Evolutionary conservation across 2,113 vertebrate genomes (phyloP), one percentile per base, ranked within the genome.

Genomic region (Gila orcuttii): DNA sequence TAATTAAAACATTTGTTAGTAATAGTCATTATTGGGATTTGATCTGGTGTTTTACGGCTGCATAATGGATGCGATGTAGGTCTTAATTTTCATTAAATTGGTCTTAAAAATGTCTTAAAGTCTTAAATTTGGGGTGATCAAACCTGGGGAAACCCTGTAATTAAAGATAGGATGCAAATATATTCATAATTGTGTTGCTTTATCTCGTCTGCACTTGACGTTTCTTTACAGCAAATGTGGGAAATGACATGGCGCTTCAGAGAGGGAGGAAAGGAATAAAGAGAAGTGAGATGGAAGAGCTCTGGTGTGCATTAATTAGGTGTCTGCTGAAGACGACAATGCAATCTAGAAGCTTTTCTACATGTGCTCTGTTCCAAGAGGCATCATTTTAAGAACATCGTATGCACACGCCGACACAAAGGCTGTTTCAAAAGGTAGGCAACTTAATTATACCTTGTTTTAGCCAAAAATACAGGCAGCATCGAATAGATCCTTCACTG

Each of bases 111-210:
- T n/a, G n/a, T n/a, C n/a, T n/a, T n/a, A n/a, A n/a, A n/a, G n/a
- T n/a, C n/a, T n/a, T n/a, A n/a, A n/a, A n/a, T n/a, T n/a, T n/a
- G n/a, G n/a, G n/a, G n/a, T n/a, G n/a, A n/a, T n/a, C n/a, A n/a
- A n/a, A n/a, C n/a, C n/a, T n/a, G n/a, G n/a, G n/a, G n/a, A n/a
- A n/a, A n/a, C n/a, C n/a, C n/a, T n/a, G n/a, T n/a, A n/a, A n/a
- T 95, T 95, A 94, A 94, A 93, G 93, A 87, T 74, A 89, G 86
- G 92, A 94, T 91, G 91, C 92, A 94, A 93, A 94, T 93, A 90
- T 93, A 93, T 93, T 93, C 88, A 93, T 93, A 93, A 94, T 93
- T 93, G 92, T 92, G 89, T 92, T 90, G 88, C 92, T 89, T 90
- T 95, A 95, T 95, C 93, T 91, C 84, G 89, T 91, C 90, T 90